Evolutionary conservation across 2,888 invertebrate species (phyloP).

Genomic region (Eilema caniola): DNA sequence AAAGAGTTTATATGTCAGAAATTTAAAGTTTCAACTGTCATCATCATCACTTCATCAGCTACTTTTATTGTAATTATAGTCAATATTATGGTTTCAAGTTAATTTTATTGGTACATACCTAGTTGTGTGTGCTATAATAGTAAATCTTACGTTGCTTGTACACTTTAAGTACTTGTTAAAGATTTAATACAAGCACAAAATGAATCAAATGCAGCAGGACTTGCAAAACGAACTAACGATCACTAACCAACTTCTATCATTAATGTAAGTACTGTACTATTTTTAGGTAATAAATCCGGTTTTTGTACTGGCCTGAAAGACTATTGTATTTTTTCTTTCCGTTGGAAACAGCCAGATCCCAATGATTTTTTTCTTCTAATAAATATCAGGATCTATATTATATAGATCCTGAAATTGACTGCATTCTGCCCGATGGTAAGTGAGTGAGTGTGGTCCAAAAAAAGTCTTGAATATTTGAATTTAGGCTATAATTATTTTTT

Average conservation of each 20-base stretch:
- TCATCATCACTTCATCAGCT: neutral
- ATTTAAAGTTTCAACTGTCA: no score
- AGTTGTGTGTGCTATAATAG: neutral
- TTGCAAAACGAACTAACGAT: slow-evolving; percentile 76
- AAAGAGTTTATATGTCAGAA: no score
- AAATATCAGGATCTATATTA: no score
- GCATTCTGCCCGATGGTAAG: no score
- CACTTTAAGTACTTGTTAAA: neutral
- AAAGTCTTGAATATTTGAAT: no score
- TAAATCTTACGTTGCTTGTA: neutral
- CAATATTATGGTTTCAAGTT: neutral
- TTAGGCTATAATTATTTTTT: slow-evolving; percentile 29
- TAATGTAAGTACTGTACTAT: slow-evolving; percentile 69
- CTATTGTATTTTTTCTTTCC: no score
- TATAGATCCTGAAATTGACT: no score
- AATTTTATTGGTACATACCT: neutral
- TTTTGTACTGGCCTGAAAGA: neutral
- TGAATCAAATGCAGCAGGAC: slow-evolving; percentile 69
- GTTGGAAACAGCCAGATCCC: no score
- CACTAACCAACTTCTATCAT: slow-evolving; percentile 71
- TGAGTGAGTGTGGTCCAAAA: no score
- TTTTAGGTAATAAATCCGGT: neutral
- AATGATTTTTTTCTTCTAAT: no score
- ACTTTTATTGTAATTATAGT: neutral
- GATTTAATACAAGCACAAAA: slow-evolving; percentile 8